These are phyloP conservation scores for Phyto melanocephala DNA, from an alignment of 2,888 invertebrate species.

Conservation along the genomic window DNA sequence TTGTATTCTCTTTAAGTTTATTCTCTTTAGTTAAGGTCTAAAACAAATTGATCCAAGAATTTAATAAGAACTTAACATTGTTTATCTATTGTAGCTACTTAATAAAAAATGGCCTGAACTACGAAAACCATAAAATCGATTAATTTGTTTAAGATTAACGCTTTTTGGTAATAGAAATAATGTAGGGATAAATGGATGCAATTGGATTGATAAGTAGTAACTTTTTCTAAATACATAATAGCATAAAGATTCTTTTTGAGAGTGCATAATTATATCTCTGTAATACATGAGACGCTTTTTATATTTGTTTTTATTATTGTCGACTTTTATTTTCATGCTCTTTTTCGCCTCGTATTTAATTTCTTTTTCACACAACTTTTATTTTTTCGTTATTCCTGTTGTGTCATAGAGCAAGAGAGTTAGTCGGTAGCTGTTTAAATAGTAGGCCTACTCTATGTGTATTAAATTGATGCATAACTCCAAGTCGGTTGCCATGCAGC, in stretches of 20 bases:
- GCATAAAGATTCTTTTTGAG: not conserved
- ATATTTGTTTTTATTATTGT: conserved; percentile 8
- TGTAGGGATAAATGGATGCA: too few relatives aligned
- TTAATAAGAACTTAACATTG: too few relatives aligned
- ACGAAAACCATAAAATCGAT: too few relatives aligned
- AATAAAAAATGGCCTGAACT: too few relatives aligned
- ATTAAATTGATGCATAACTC: conserved; percentile 37
- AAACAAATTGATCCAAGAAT: too few relatives aligned
- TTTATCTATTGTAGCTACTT: too few relatives aligned
- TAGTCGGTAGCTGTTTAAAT: conserved; percentile 29
- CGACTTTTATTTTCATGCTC: conserved; percentile 26
- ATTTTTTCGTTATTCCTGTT: conserved; percentile 28
- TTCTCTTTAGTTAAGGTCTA: too few relatives aligned
- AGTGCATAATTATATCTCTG: too few relatives aligned
- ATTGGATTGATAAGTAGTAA: not conserved
- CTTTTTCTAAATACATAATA: not conserved
- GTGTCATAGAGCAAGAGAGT: not conserved
- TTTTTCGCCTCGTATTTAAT: conserved; percentile 10
- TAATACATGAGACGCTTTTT: conserved; percentile 22
- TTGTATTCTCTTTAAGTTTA: too few relatives aligned
- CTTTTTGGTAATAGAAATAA: too few relatives aligned
- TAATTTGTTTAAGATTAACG: too few relatives aligned
- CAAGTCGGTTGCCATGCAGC: conserved; percentile 61
- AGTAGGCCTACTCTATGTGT: conserved; percentile 41
- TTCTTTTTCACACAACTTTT: conserved; percentile 28